Base-by-base conservation (phyloP, 2,113 vertebrate genomes). In the Rhegmatorhina hoffmannsi region DNA sequence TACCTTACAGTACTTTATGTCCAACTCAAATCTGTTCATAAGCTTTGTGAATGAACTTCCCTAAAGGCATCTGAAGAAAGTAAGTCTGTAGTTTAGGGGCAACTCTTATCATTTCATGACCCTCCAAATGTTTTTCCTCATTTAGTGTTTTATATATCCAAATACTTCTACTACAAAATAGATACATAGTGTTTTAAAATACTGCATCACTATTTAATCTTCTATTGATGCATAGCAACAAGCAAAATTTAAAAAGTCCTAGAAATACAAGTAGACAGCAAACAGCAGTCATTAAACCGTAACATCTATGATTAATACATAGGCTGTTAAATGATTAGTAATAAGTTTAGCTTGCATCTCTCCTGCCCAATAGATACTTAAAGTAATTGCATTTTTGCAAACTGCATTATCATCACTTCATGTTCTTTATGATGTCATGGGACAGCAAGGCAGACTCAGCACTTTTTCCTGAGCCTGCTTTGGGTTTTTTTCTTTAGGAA, bases 371-470 rank as follows among this genome's bases (percentile, higher is more conserved):
- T 46, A 97, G 96, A 98, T 98, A 98, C 99, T 99, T 99, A 99
- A 98, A 99, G 98, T 99, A 99, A 99, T 99, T 99, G 98, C 97
- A 97, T 99, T 98, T 98, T 97, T 97, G 96, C 95, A 98, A 98
- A 98, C 94, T 99, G 98, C 98, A 98, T 91, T 97, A 98, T 99
- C 99, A 99, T 99, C 99, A 99, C 98, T 98, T 99, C 98, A 87
- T 69, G 86, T 92, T 94, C 97, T 97, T 98, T 97, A 98, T 98
- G 97, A 98, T 97, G 97, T 98, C 98, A 98, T 96, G 91, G 83
- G 86, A 83, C 74, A 96, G 87, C 87, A 91, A 90, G 66, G 90
- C 82, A 93, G 66, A 90, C 94, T 98, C 97, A 98, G 97, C 97
- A 97, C 58, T 98, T 97, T 96, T 94, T 92, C 66, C 77, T 90